Conservation (phyloP, 2,888 invertebrate genomes). For the Drosophila kambysellisi region DNA sequence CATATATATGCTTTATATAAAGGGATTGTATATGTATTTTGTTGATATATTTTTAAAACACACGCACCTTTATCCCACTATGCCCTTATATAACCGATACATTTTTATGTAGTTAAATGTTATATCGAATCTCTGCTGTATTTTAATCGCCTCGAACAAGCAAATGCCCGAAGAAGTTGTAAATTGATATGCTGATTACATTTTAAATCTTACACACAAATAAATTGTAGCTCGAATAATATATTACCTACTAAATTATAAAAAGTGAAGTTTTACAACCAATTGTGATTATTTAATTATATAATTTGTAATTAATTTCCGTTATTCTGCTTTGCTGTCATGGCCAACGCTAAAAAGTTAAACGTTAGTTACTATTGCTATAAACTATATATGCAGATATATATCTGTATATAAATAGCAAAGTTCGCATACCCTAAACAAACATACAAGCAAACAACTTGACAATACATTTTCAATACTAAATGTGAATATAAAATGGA, state of each 20-base stretch:
- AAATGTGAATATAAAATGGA: conserved; percentile 61
- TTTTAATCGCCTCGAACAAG: conserved; percentile 49
- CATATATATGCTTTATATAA: conserved; percentile 33
- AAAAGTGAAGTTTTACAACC: conserved; percentile 45
- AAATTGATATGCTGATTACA: conserved; percentile 80
- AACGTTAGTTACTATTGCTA: conserved; percentile 52
- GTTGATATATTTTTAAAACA: conserved; percentile 75
- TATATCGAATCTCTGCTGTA: conserved; percentile 60
- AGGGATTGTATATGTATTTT: conserved; percentile 71
- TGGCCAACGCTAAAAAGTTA: conserved; percentile 27
- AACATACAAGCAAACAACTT: conserved; percentile 69
- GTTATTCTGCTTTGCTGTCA: conserved; percentile 44
- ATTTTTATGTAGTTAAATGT: conserved; percentile 52
- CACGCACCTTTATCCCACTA: conserved; percentile 26
- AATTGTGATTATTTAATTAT: conserved; percentile 74
- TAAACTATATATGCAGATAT: conserved; percentile 24
- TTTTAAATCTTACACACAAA: conserved; percentile 31
- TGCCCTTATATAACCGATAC: conserved; percentile 37
- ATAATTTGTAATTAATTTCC: conserved; percentile 58
- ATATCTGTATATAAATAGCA: conserved; percentile 16
- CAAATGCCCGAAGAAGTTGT: conserved; percentile 58
- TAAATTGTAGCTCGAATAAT: conserved; percentile 51
- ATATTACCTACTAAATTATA: conserved; percentile 44
- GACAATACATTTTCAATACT: conserved; percentile 80
- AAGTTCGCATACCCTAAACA: conserved; percentile 35